Evolutionary conservation across 2,888 invertebrate genomes (phyloP), one percentile per base, ranked within the genome.

Genomic region (Strigamia transsilvanica): DNA sequence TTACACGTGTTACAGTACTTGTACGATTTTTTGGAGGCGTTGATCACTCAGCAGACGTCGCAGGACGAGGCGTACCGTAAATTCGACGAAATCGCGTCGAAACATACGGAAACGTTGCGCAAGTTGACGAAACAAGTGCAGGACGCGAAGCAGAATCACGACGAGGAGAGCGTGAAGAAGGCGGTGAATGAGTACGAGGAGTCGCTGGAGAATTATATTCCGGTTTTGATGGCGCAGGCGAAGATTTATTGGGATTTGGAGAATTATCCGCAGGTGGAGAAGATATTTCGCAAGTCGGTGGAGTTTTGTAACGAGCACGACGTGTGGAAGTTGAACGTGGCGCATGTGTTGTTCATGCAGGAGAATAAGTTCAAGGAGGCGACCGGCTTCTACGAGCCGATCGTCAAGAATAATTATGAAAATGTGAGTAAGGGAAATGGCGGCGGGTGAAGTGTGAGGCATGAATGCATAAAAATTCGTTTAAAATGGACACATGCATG

Each of bases 301-400:
- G 99, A 99, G 87, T 99, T 99, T 88, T 99, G 99, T 87, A 96
- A 96, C 85, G 98, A 98, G 87, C 96, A 98, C 86, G 97, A 99
- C 85, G 92, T 94, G 0, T 99, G 99, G 99, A 93, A 97, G 84
- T 90, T 99, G 23, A 99, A 99, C 87, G 98, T 99, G 0, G 99
- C 99, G 0, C 99, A 99, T 87, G 98, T 99, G 0, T 90, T 99
- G 3, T 99, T 99, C 87, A 99, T 99, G 99, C 98, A 99, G 89
- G 98, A 98, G 87, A 97, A 94, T 87, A 99, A 99, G 88, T 99
- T 97, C 88, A 97, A 97, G 87, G 98, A 99, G 89, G 96, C 99
- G 0, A 94, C 97, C 0, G 96, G 95, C 77, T 99, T 99, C 89
- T 99, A 99, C 88, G 99, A 99, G 86, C 98, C 98, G 0, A 94